phyloP scores from a whole-genome alignment of 2,113 vertebrate species.

The Cichladusa arquata region DNA sequence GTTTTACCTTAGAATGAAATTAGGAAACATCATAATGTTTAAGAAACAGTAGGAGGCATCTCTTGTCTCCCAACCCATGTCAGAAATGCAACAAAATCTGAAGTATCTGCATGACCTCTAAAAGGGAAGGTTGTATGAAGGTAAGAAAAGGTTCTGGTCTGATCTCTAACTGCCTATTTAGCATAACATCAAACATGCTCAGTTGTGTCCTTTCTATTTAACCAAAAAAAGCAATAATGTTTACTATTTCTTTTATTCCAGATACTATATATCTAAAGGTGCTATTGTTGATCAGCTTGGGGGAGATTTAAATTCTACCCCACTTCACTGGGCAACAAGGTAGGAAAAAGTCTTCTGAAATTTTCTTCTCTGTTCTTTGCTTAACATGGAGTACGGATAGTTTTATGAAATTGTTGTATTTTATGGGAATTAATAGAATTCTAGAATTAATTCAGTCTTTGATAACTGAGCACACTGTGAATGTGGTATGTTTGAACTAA shows the following conservation, averaged over 20 bases:
- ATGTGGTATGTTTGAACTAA: background rate
- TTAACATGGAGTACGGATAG: background rate
- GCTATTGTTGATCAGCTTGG: constrained; percentile 97
- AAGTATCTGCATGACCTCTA: background rate
- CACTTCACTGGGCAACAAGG: constrained; percentile 99
- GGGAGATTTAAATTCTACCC: constrained; percentile 98
- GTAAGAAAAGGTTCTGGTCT: background rate
- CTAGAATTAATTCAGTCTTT: background rate
- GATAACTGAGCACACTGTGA: background rate
- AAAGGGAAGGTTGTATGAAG: background rate
- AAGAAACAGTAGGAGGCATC: background rate
- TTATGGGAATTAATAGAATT: background rate
- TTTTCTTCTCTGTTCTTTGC: constrained; percentile 7
- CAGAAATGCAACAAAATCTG: background rate
- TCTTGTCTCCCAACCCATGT: background rate
- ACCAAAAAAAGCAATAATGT: background rate
- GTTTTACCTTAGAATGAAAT: background rate
- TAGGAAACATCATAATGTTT: background rate
- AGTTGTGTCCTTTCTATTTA: background rate
- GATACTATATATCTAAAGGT: constrained; percentile 98
- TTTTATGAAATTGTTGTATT: background rate
- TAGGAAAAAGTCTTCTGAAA: constrained; percentile 48
- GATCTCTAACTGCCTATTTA: background rate
- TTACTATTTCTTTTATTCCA: constrained; percentile 61
- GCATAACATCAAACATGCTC: background rate